phyloP scores from a whole-genome alignment of 37 sponge, comb jelly and placozoan genomes.

The Dysidea cf. avara region DNA sequence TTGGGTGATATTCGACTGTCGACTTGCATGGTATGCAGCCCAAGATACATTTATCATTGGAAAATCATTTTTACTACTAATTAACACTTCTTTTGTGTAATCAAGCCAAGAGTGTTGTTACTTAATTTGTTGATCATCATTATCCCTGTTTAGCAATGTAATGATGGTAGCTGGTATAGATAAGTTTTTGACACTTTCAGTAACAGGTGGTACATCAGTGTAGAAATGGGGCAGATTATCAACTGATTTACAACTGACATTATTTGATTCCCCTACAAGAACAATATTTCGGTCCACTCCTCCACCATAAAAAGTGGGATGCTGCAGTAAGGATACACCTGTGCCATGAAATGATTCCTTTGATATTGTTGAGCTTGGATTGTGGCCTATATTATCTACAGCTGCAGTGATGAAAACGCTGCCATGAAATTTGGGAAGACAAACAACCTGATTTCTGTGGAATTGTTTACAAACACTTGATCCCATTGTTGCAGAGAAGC shows the following conservation, averaged over 20 bases:
- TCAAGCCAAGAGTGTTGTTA: slow-evolving; percentile 2
- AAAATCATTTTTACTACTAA: too few relatives aligned
- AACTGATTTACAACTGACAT: not conserved
- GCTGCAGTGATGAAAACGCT: slow-evolving; percentile 26
- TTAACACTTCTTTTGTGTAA: not conserved
- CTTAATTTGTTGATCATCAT: too few relatives aligned
- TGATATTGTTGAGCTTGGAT: too few relatives aligned
- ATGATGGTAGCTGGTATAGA: slow-evolving; percentile 3
- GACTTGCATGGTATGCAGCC: slow-evolving; percentile 43
- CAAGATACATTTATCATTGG: slow-evolving; percentile 14
- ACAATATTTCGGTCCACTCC: not conserved
- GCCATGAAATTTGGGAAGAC: slow-evolving; percentile 6
- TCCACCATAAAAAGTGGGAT: not conserved
- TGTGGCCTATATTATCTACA: too few relatives aligned
- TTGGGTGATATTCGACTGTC: too few relatives aligned
- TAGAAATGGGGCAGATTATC: slow-evolving; percentile 11
- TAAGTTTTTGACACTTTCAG: not conserved
- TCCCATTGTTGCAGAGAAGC: too few relatives aligned
- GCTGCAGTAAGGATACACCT: slow-evolving; percentile 15
- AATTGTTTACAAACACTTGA: not conserved
- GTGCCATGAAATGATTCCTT: slow-evolving; percentile 38
- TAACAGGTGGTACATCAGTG: slow-evolving; percentile 17
- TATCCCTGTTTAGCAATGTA: too few relatives aligned
- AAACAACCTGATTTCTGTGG: slow-evolving; percentile 30
- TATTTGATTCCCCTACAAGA: not conserved